Base-by-base conservation (phyloP, 2,113 vertebrate species). In the Rhynchopsitta pachyrhyncha region DNA sequence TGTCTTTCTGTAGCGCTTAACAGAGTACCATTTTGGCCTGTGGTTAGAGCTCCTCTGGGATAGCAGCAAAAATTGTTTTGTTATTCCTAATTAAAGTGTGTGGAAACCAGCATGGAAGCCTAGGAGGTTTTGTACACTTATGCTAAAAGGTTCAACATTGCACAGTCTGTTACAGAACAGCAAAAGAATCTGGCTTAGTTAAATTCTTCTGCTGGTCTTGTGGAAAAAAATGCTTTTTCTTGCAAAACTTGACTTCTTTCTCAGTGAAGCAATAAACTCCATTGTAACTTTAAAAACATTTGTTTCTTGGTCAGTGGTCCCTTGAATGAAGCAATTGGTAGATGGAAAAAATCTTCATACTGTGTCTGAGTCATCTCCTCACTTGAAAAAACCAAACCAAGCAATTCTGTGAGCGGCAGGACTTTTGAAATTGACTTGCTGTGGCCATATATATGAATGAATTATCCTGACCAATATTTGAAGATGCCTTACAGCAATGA, bases 101-200 rank as follows among this genome's bases (percentile, higher is more conserved):
- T 64, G 49, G 47, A 95, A 95, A 82, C 27, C 44, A 89, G 33
- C 89, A 95, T 1, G 55, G 60, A 81, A 35, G 39, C 62, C 52
- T 64, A 16, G 53, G 41, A 70, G 33, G 5, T 76, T 83, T 78
- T 76, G 39, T 39, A 53, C 24, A 4, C 33, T 71, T 39, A 46
- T 4, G 23, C 11, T 9, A 14, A 67, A 83, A 68, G 50, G 33
- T 59, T 91, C 14, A 71, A 3, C 0, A 0, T 25, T 69, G 53
- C n/a, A 46, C n/a, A 35, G 0, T 73, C 42, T 4, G 4, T 35
- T 69, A 11, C 28, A 52, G 50, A 67, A 14, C 1, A 0, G 52
- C 19, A 37, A 82, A 86, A 90, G 14, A 84, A 47, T 73, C 39
- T 47, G 41, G 10, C 20, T 64, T 81, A 22, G 24, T 93, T 82